Evolutionary conservation across 2,797 vertebrate species (phyloP).

Genomic region (Rhadinocentrus ornatus): DNA sequence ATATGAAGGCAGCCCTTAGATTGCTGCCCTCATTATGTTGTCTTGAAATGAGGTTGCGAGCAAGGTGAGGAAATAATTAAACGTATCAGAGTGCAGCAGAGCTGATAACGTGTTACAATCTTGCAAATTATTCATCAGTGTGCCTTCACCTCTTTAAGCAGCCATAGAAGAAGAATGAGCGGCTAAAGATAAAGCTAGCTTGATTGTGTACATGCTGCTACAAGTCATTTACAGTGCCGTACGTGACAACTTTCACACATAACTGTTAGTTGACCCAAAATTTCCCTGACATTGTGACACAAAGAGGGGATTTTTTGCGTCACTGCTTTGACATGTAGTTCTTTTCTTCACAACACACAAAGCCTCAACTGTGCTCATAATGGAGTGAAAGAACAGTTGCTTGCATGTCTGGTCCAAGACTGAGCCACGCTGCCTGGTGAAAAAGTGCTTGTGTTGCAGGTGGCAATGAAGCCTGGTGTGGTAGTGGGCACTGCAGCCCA

Average conservation of each 20-base stretch:
- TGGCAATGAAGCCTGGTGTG: slow-evolving; percentile 16
- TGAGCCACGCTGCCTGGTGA: slow-evolving; percentile 26
- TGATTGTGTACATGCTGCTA: slow-evolving; percentile 28
- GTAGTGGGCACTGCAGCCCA: slow-evolving; percentile 26
- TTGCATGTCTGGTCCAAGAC: slow-evolving; percentile 64
- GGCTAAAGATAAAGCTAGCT: slow-evolving; percentile 46
- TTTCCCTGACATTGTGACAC: slow-evolving; percentile 57
- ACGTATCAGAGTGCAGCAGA: slow-evolving; percentile 21
- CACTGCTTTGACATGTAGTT: slow-evolving; percentile 66
- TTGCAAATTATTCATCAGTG: slow-evolving; percentile 39
- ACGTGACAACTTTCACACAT: slow-evolving; percentile 70
- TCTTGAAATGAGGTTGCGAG: slow-evolving; percentile 19
- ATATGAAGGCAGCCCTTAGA: neutral
- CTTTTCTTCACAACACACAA: slow-evolving; percentile 73
- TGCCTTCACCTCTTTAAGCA: slow-evolving; percentile 19
- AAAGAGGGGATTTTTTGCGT: slow-evolving; percentile 47
- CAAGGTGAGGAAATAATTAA: slow-evolving; percentile 23
- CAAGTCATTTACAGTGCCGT: slow-evolving; percentile 52
- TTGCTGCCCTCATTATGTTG: neutral
- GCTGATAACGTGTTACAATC: slow-evolving; percentile 37
- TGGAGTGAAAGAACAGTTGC: slow-evolving; percentile 71
- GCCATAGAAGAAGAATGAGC: slow-evolving; percentile 4
- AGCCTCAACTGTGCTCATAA: slow-evolving; percentile 71
- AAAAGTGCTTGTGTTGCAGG: slow-evolving; percentile 39
- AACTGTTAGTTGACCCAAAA: slow-evolving; percentile 51